phyloP scores from a whole-genome alignment of 2,888 invertebrate species.

The Hydroisotoma schaefferi region DNA sequence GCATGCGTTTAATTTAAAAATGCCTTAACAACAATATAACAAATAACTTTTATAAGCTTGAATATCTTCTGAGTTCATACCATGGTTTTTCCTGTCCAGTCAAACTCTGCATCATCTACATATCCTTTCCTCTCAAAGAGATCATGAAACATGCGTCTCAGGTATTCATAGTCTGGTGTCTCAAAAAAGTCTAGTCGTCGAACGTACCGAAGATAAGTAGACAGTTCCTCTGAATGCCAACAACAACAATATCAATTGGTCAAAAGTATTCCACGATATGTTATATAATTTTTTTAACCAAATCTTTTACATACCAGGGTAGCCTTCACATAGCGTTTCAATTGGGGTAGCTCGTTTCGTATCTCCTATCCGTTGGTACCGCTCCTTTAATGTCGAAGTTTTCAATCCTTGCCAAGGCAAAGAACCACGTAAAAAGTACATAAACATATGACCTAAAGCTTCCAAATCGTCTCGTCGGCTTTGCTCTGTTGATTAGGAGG shows the following conservation, averaged over 20 bases:
- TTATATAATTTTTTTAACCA: not conserved
- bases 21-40: slow-evolving; percentile 5
- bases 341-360: slow-evolving; percentile 98
- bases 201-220: slow-evolving; percentile 96
- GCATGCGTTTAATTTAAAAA: slow-evolving; percentile 24
- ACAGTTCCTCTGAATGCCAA: slow-evolving; percentile 98
- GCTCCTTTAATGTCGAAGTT: slow-evolving; percentile 97
- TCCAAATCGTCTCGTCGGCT: slow-evolving; percentile 98
- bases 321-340: slow-evolving; percentile 73
- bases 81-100: slow-evolving; percentile 85
- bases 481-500: slow-evolving; percentile 68
- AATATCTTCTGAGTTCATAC: slow-evolving; percentile 52
- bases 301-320: slow-evolving; percentile 57
- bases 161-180: slow-evolving; percentile 98
- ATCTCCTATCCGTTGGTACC: slow-evolving; percentile 99
- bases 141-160: slow-evolving; percentile 90
- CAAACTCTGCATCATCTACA: slow-evolving; percentile 86
- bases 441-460: slow-evolving; percentile 99
- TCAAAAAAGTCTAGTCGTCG: slow-evolving; percentile 97
- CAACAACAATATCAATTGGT: slow-evolving; percentile 1
- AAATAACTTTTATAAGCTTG: slow-evolving; percentile 1
- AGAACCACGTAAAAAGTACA: slow-evolving; percentile 99
- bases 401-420: slow-evolving; percentile 97
- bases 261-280: not conserved
- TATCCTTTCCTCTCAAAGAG: slow-evolving; percentile 63